phyloP scores from a whole-genome alignment of 2,113 vertebrate genomes.

The Colius striatus region DNA sequence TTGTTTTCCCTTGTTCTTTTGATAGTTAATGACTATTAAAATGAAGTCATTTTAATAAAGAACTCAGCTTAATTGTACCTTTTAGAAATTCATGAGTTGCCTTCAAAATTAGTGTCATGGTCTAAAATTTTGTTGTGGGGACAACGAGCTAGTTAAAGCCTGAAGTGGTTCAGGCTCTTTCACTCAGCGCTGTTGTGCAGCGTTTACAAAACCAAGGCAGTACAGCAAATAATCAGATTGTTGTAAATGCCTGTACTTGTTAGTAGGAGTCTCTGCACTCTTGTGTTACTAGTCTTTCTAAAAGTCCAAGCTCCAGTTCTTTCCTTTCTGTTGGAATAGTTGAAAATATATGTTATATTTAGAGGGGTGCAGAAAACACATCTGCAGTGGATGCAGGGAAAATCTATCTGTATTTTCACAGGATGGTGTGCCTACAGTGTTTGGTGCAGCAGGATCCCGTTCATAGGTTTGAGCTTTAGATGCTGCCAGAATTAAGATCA shows the following conservation, averaged over 20 bases:
- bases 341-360: accelerated
- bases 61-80: neutral
- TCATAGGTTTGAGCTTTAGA: neutral
- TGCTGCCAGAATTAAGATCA: neutral
- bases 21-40: neutral
- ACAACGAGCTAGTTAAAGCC: neutral
- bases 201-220: neutral
- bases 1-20: slow-evolving; percentile 12
- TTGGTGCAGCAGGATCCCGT: neutral
- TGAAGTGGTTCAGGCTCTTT: neutral
- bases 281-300: neutral
- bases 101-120: neutral
- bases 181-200: neutral
- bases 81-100: slow-evolving; percentile 19
- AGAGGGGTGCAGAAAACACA: neutral
- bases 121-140: neutral
- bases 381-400: neutral
- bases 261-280: neutral
- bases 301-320: neutral
- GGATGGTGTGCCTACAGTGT: neutral
- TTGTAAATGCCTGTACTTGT: neutral
- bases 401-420: neutral
- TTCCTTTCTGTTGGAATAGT: neutral
- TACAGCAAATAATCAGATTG: neutral
- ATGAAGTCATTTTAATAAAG: neutral